Evolutionary conservation across 2,888 invertebrate species (phyloP), one percentile per base, ranked within the genome.

Genomic region (Pristionchus exspectatus): DNA sequence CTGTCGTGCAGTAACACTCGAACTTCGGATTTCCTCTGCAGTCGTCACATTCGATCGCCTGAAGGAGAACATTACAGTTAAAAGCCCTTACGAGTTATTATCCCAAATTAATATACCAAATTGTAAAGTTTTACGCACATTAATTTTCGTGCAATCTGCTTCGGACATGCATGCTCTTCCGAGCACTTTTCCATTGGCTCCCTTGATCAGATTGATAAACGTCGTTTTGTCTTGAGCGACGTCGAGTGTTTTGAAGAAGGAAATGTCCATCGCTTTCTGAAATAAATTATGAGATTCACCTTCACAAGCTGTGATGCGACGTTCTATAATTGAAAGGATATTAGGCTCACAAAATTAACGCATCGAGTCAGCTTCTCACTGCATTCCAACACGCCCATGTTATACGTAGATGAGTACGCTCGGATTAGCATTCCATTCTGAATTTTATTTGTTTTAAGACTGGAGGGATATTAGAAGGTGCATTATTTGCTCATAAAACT

Each of bases 261-360:
- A 77, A n/a, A 77, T n/a, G n/a, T 77, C 77, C 77, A 77, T 77
- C 44, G 77, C 38, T 50, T 77, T 77, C 77, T 77, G 77, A 77
- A 44, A 50, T 9, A 50, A 7, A 50, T 50, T 50, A 50, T 50
- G 38, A 38, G 38, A 74, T 18, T 21, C 14, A 16, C n/a, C n/a
- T n/a, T n/a, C n/a, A n/a, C n/a, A n/a, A n/a, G n/a, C n/a, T n/a
- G n/a, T n/a, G n/a, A n/a, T n/a, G n/a, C n/a, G n/a, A n/a, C n/a
- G n/a, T n/a, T n/a, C n/a, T n/a, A 50, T 0, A 9, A 50, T 50
- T 9, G 44, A 50, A 9, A 9, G 7, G 44, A 50, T 7, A 50
- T 9, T 10, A 7, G 7, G 9, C 44, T 50, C 44, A 50, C 74
- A 24, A 74, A 74, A 21, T 14, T 24, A 16, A 74, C 74, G 74